phyloP scores from a whole-genome alignment of 2,113 vertebrate genomes.

The Cebidichthys violaceus region DNA sequence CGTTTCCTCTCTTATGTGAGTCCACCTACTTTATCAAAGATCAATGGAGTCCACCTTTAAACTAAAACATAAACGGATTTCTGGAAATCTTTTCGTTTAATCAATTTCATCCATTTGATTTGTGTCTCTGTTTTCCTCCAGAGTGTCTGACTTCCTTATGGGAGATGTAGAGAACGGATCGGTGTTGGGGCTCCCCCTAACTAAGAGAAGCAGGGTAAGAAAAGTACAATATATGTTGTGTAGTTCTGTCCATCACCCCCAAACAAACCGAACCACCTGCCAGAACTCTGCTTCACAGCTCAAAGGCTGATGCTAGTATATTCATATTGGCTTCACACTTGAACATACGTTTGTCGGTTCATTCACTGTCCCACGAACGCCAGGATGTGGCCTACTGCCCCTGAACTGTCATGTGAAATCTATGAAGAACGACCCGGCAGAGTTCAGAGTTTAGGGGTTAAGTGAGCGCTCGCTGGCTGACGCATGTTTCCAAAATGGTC shows the following conservation, averaged over 20 bases:
- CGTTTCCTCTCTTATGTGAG: not conserved
- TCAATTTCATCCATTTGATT: constrained; percentile 3
- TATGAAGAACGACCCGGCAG: not conserved
- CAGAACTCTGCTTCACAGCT: not conserved
- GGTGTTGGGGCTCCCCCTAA: constrained; percentile 91
- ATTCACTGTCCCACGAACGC: not conserved
- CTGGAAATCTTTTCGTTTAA: not conserved
- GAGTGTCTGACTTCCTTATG: constrained; percentile 99
- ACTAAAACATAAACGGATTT: not conserved
- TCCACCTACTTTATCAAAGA: not conserved
- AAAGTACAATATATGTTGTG: not conserved
- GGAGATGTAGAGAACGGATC: constrained; percentile 98
- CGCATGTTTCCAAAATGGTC: constrained; percentile 25
- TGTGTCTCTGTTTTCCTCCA: constrained; percentile 69
- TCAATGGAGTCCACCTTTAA: not conserved
- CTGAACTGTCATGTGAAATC: constrained; percentile 33
- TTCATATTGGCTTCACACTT: not conserved
- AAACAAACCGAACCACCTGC: not conserved
- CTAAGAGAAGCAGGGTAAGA: constrained; percentile 92
- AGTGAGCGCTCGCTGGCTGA: constrained; percentile 35
- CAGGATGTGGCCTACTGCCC: constrained; percentile 38
- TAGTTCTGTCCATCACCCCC: not conserved
- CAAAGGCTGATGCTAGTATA: not conserved
- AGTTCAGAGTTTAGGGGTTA: constrained; percentile 44
- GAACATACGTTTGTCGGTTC: not conserved